Percentiles rank a stretch among this genome's conserved stretches.
Evolutionary conservation across 2,888 invertebrate species (phyloP).

Genomic region (Dromius quadrimaculatus): DNA sequence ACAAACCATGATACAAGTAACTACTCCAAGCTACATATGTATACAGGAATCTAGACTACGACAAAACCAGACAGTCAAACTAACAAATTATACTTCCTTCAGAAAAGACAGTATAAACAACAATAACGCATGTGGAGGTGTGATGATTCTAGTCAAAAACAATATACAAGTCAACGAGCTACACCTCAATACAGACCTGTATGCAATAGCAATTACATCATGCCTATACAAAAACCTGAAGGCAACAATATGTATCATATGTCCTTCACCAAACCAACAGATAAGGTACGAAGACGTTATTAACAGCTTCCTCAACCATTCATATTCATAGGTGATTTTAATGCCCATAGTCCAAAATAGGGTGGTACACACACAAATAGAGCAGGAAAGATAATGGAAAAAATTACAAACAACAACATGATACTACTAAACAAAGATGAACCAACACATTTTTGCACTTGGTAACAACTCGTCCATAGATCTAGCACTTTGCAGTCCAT

Average conservation of each 20-base stretch:
- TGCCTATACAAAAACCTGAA: background rate
- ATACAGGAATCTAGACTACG: conserved; percentile 4
- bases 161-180: background rate
- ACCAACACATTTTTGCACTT: conserved; percentile 8
- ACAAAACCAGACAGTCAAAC: background rate
- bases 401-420: background rate
- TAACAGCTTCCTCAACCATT: background rate
- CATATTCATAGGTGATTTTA: background rate
- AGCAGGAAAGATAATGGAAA: background rate
- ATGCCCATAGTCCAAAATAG: background rate
- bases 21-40: background rate
- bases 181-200: background rate
- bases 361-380: background rate
- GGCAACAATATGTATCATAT: background rate
- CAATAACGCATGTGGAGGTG: background rate
- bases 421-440: background rate
- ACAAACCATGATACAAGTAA: conserved; percentile 3
- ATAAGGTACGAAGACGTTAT: background rate
- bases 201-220: background rate
- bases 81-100: background rate
- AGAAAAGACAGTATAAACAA: conserved; percentile 19
- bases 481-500: background rate
- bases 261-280: background rate
- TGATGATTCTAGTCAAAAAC: background rate
- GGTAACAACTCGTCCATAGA: conserved; percentile 13